Evolutionary conservation across 2,797 vertebrate species (phyloP), one percentile per base, ranked within the genome.

Genomic region (Sebastes matsubarae): DNA sequence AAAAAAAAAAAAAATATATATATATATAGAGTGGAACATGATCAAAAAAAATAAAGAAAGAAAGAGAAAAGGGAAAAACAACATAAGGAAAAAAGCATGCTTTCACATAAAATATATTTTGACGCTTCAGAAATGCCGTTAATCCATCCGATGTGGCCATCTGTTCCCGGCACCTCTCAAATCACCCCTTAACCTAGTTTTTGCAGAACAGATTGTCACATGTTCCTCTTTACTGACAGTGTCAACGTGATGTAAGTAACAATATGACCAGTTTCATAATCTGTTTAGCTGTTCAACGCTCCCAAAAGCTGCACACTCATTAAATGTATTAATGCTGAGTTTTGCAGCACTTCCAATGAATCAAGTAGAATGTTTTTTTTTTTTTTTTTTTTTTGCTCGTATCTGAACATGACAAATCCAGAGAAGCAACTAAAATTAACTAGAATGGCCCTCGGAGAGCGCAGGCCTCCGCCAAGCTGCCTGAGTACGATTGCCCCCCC

Each of bases 81-180:
- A 14, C 16, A 36, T 16, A 22, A 36, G 30, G 18, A 42, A 68
- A 6, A 54, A 65, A 66, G 32, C 1, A 20, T 58, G 22, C 22
- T 46, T 27, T 66, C 20, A 57, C 13, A 57, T 74, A 18, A 38
- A 58, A 34, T n/a, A 2, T 61, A 61, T 67, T 73, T 38, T 27
- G 34, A 20, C 55, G 32, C 58, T 18, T 61, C 13, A 50, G 29
- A 82, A 61, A 76, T n/a, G 67, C 42, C 68, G 66, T 27, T 25
- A 20, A 69, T 72, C 22, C 12, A 57, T 34, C 38, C 4, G 2
- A 55, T 25, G 32, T 38, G 58, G 36, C 76, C 79, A 73, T 89
- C 81, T 85, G 83, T 78, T 80, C 63, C n/a, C 61, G 32, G 55
- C 70, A 85, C 79, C 66, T 83, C 66, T 80, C 25, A 42, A 24